A percentile compares a stretch with the other conserved stretches of the same genome.
phyloP scores from a whole-genome alignment of 2,113 vertebrate species.

The Columba livia region DNA sequence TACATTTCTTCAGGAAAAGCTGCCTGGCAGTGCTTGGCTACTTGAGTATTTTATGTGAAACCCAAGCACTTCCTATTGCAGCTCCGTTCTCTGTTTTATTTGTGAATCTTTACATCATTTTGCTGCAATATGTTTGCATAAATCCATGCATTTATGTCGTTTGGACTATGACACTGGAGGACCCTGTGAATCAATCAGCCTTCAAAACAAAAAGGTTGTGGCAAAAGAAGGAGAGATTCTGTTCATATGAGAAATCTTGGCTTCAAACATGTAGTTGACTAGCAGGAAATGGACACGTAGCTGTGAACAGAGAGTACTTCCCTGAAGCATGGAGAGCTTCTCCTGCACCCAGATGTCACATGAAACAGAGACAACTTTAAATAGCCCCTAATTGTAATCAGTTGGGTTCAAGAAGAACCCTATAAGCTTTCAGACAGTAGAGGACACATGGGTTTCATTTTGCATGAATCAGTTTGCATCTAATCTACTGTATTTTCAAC shows the following conservation, averaged over 20 bases:
- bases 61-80: neutral
- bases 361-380: neutral
- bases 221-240: neutral
- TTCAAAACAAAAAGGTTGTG: neutral
- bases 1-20: neutral
- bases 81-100: neutral
- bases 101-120: neutral
- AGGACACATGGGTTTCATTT: neutral
- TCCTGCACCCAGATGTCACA: neutral
- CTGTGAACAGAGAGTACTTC: neutral
- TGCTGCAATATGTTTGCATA: neutral
- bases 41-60: neutral
- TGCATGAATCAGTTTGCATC: neutral
- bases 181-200: neutral
- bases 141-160: neutral
- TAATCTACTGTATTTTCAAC: slow-evolving; percentile 22
- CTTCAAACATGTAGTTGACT: neutral
- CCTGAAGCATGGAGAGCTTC: neutral
- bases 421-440: neutral
- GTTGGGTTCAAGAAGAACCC: neutral
- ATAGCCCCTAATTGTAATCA: neutral
- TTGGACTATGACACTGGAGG: neutral
- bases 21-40: neutral
- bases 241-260: neutral
- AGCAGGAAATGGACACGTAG: neutral